phyloP scores from a whole-genome alignment of 2,888 invertebrate genomes.

The Dryadula phaetusa region DNA sequence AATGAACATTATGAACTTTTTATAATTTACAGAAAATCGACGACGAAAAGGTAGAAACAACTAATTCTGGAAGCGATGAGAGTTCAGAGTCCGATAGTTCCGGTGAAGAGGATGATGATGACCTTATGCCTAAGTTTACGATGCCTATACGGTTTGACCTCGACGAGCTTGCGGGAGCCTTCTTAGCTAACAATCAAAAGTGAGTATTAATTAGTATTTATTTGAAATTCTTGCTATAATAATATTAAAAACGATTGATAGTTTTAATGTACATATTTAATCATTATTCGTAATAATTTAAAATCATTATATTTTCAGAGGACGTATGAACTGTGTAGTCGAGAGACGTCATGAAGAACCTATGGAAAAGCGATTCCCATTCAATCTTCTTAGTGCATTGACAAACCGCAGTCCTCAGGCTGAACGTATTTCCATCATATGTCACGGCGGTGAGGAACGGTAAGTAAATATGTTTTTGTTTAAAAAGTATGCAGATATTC shows the following conservation, averaged over 20 bases:
- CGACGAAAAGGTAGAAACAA: constrained; percentile 65
- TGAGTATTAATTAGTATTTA: constrained; percentile 57
- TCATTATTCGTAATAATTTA: background rate
- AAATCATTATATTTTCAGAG: constrained; percentile 66
- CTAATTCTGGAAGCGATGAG: constrained; percentile 71
- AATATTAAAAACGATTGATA: too few species aligned
- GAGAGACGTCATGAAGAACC: constrained; percentile 94
- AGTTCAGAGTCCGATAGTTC: constrained; percentile 84
- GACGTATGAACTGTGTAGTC: constrained; percentile 95
- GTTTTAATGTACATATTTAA: background rate
- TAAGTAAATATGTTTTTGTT: too few species aligned
- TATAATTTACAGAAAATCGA: constrained; percentile 74
- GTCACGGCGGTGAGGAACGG: constrained; percentile 91
- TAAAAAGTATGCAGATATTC: too few species aligned
- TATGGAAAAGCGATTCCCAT: constrained; percentile 85
- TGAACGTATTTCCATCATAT: constrained; percentile 94
- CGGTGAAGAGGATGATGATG: constrained; percentile 85
- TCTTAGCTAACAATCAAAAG: constrained; percentile 88
- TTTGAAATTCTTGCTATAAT: background rate
- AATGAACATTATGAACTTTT: too few species aligned
- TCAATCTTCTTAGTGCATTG: constrained; percentile 78
- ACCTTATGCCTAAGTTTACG: constrained; percentile 86
- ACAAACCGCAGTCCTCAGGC: constrained; percentile 85
- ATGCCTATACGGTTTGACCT: constrained; percentile 92
- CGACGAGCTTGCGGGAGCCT: constrained; percentile 91